These are phyloP conservation scores for Ovis aries DNA, from an alignment of 2,113 vertebrate genomes.

Conservation along the genomic window ARS-UI_Ramb_v3.0 NC_056071.1:2752501-2753000, in stretches of 20 bases:
- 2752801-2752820: neutral
- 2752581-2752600: neutral
- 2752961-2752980: neutral
- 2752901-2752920: neutral
- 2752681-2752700: no score
- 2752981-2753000: neutral
- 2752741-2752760: neutral
- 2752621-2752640: neutral
- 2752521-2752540: neutral
- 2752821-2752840: neutral
- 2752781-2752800: neutral
- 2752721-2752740: neutral
- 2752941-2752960: neutral
- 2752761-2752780: neutral
- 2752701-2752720: neutral
- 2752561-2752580: rapidly evolving
- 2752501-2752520: neutral
- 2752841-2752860: slow-evolving; percentile 19
- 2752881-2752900: neutral
- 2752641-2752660: neutral
- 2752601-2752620: neutral
- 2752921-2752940: neutral
- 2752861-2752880: neutral
- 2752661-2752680: neutral
- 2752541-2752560: no score